Conservation (phyloP, 2,797 vertebrate species). For the Heterohyrax brucei region DNA sequence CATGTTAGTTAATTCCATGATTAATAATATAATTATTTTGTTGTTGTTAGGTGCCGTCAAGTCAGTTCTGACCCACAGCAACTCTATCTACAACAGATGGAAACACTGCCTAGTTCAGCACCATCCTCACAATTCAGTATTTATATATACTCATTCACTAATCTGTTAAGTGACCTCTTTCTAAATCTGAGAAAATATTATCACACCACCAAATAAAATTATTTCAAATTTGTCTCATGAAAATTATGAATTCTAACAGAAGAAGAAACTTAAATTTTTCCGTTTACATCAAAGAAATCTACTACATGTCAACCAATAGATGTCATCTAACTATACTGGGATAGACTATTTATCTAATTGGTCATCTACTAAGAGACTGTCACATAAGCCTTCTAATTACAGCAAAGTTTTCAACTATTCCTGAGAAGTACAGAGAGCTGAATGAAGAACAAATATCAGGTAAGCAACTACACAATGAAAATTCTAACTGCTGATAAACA, state of each 20-base stretch:
- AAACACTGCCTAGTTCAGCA: too few species aligned
- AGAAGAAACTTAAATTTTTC: neutral
- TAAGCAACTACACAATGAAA: neutral
- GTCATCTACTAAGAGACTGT: slow-evolving; percentile 16
- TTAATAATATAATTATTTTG: slow-evolving; percentile 33
- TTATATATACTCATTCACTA: slow-evolving; percentile 49
- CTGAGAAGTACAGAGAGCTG: neutral
- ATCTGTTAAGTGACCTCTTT: neutral
- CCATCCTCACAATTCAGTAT: neutral
- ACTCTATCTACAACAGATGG: too few species aligned
- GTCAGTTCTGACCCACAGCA: too few species aligned
- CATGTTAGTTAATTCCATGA: neutral
- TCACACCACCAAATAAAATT: slow-evolving; percentile 47
- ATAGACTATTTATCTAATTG: neutral
- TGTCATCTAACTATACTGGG: neutral
- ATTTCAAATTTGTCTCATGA: slow-evolving; percentile 49
- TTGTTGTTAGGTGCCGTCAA: too few species aligned
- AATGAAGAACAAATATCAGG: slow-evolving; percentile 18
- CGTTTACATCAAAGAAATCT: slow-evolving; percentile 5
- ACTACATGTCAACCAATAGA: neutral
- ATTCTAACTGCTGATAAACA: neutral
- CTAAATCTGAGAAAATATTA: slow-evolving; percentile 52
- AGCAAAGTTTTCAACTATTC: slow-evolving; percentile 17
- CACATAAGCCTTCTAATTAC: slow-evolving; percentile 11
- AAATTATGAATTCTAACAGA: slow-evolving; percentile 37